Base-by-base conservation (phyloP, 1,140 invertebrate species). In the Camponotus vicinus region DNA sequence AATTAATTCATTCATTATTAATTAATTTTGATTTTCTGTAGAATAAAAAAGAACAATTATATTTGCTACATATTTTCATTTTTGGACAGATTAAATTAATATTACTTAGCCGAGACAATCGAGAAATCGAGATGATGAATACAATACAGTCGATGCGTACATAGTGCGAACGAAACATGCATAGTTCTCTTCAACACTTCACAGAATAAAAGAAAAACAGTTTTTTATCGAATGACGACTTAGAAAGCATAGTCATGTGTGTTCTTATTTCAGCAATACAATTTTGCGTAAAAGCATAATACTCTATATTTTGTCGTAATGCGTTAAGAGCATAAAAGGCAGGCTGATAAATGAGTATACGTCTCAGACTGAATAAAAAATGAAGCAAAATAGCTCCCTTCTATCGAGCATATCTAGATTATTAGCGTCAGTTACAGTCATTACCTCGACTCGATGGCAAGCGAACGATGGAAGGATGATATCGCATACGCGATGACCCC, bases 401-500 rank as follows among this genome's bases (percentile, higher is more conserved):
- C 13, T 55, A n/a, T 40, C 13, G 37, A 71, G 37, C 7, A 34
- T 13, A 83, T 61, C 6, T 67, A 8, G 27, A 40, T 73, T 49
- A 83, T 73, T 63, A 55, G 55, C n/a, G n/a, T 73, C 79, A 83
- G 69, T 83, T 83, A 83, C 40, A 6, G 55, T 83, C 13, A 83
- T 83, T 83, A 75, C 27, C 3, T 49, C 34, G 11, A 49, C 1
- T 11, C 40, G 13, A 83, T 83, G 79, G 42, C 69, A 61, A 61
- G 55, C 34, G n/a, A 49, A 21, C 79, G 18, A 61, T 73, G 79
- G 59, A 57, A 55, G 7, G 64, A 70, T 7, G 85, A 90, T 18
- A 45, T 89, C n/a, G 27, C 77, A 0, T 85, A 89, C 55, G 80
- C 80, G 52, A 89, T 79, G 85, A 83, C 45, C 4, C 80, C 82